phyloP scores from a whole-genome alignment of 2,888 invertebrate genomes.

The Hirtodrosophila alboralis region DNA sequence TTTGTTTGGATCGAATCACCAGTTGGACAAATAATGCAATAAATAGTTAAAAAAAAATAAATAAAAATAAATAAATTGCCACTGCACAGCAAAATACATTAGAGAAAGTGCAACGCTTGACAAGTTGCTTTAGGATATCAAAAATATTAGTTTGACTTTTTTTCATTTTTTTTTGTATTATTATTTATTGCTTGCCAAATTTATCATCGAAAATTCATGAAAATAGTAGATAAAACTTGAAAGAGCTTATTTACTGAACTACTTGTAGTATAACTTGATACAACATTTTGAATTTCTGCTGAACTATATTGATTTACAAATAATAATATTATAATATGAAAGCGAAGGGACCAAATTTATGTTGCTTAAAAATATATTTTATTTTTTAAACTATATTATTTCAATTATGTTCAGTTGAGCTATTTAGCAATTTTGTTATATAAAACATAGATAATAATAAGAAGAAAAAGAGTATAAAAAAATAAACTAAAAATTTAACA shows the following conservation, averaged over 20 bases:
- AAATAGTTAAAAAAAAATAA: no score
- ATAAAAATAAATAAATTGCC: conserved; percentile 32
- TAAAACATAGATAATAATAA: conserved; percentile 10
- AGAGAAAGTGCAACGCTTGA: conserved; percentile 13
- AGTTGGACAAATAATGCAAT: conserved; percentile 20
- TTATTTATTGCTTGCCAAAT: no score
- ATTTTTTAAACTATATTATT: neutral
- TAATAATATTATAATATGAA: conserved; percentile 21
- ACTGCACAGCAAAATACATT: neutral
- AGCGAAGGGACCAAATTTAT: conserved; percentile 68
- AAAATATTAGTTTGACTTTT: no score
- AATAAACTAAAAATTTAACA: conserved; percentile 56
- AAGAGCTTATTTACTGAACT: conserved; percentile 54
- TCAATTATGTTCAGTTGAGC: conserved; percentile 6
- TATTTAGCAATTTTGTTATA: conserved; percentile 10
- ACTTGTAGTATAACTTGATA: conserved; percentile 6
- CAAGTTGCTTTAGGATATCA: neutral
- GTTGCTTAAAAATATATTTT: conserved; percentile 44
- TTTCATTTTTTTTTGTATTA: conserved; percentile 1
- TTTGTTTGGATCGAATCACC: conserved; percentile 36
- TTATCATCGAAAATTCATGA: conserved; percentile 5
- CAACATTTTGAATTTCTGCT: conserved; percentile 10
- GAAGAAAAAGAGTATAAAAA: neutral
- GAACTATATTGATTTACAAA: conserved; percentile 1
- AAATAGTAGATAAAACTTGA: conserved; percentile 12